Base-by-base conservation (phyloP, 2,113 vertebrate genomes). In the Triplophysa tibetana region DNA sequence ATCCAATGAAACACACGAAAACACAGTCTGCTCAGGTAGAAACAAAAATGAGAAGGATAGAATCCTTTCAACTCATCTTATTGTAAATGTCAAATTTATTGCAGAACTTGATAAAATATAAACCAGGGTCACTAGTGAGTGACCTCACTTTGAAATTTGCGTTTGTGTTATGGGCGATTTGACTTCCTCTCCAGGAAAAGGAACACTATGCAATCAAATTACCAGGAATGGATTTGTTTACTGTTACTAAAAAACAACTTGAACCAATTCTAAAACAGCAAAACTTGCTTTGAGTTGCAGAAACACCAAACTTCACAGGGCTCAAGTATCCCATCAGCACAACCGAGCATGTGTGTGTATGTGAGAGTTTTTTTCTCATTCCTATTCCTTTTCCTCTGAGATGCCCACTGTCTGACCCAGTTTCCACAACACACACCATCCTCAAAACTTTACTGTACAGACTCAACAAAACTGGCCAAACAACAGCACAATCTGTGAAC, bases 381-480 rank as follows among this genome's bases (percentile, higher is more conserved):
- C 24, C 70, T 66, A 73, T 65, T 80, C 24, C 70, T 66, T 65
- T 73, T 78, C 70, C 62, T 78, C 70, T 26, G 88, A 86, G 75
- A 68, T 89, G 86, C 87, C 87, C 87, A 88, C 84, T 84, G 84
- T 88, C 89, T 93, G 91, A 92, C 91, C 91, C 90, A 92, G 87
- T 93, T 93, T 92, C 89, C 86, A 86, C 82, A 62, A 84, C 79
- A 88, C 86, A 88, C 85, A 41, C 88, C 88, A 89, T 90, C 90
- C 60, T 70, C 66, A 26, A 86, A 65, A 82, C 70, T 69, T 78
- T 79, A 77, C 87, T 82, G 86, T 87, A 83, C 38, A 68, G 41
- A 75, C 41, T 52, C 73, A 29, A 75, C 60, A 63, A 76, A 45
- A 62, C 33, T 45, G 33, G 4, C 38, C 41, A 63, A n/a, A 48